A percentile compares a stretch with the other conserved stretches of the same genome.
phyloP scores from a whole-genome alignment of 1,140 invertebrate genomes.

The Gyrodactylus salaris region DNA sequence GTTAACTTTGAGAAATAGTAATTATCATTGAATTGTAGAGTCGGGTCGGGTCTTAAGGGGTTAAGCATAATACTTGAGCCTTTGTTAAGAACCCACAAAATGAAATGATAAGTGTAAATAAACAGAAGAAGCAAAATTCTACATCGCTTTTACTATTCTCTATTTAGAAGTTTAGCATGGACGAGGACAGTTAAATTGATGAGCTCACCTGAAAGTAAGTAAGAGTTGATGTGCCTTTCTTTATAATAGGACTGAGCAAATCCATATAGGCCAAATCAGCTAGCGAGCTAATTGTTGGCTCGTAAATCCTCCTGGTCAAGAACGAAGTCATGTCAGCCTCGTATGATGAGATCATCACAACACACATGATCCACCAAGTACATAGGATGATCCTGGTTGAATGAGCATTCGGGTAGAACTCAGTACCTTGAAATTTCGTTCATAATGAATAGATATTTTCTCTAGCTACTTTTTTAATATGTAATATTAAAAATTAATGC shows the following conservation, averaged over 20 bases:
- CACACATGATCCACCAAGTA: background rate
- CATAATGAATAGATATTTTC: too few species aligned
- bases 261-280: background rate
- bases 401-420: conserved; percentile 4
- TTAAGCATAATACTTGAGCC: too few species aligned
- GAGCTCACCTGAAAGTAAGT: background rate
- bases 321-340: background rate
- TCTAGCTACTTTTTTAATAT: background rate
- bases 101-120: too few species aligned
- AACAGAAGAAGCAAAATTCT: too few species aligned
- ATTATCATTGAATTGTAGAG: too few species aligned
- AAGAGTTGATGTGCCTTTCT: background rate
- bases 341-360: background rate
- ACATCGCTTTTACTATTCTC: too few species aligned
- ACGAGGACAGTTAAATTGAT: too few species aligned
- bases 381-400: background rate
- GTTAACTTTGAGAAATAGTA: too few species aligned
- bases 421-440: background rate
- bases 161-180: too few species aligned
- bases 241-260: background rate
- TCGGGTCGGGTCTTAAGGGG: too few species aligned
- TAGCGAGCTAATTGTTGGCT: background rate
- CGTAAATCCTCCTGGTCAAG: background rate
- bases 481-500: too few species aligned
- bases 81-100: too few species aligned